phyloP scores from a whole-genome alignment of 2,113 vertebrate genomes.

The Strigops habroptila region DNA sequence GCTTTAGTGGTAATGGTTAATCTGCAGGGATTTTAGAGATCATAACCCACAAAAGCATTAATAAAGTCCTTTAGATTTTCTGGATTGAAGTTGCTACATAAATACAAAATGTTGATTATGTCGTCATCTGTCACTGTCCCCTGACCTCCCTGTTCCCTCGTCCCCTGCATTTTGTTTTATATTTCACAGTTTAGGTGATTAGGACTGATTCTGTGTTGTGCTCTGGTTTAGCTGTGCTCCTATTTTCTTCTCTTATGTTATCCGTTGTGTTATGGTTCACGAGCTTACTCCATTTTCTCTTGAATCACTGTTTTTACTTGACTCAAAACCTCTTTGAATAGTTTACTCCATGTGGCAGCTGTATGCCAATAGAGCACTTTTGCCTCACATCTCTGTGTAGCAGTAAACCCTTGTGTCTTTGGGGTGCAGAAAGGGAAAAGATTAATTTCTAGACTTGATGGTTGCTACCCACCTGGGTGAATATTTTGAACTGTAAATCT shows the following conservation, averaged over 20 bases:
- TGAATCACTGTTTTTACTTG: background rate
- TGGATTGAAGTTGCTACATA: background rate
- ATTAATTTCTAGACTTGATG: background rate
- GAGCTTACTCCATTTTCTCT: background rate
- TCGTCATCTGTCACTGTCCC: background rate
- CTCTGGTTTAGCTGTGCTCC: background rate
- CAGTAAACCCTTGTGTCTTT: background rate
- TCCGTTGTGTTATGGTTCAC: background rate
- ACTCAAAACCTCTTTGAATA: background rate
- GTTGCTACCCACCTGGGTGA: background rate
- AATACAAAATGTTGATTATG: background rate
- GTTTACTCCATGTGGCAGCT: background rate
- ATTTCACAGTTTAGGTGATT: background rate
- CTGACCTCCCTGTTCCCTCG: background rate
- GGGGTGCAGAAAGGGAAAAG: background rate
- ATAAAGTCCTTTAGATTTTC: background rate
- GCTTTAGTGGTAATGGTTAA: background rate
- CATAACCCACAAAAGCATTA: background rate
- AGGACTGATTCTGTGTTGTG: background rate
- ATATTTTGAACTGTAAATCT: background rate
- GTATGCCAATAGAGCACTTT: background rate
- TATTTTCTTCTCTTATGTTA: background rate
- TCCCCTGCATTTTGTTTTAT: background rate
- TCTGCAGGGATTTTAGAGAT: background rate
- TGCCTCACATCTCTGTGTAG: background rate